These are phyloP conservation scores for Stegastes partitus DNA, from an alignment of 2,113 vertebrate species.

Conservation along the genomic window DNA sequence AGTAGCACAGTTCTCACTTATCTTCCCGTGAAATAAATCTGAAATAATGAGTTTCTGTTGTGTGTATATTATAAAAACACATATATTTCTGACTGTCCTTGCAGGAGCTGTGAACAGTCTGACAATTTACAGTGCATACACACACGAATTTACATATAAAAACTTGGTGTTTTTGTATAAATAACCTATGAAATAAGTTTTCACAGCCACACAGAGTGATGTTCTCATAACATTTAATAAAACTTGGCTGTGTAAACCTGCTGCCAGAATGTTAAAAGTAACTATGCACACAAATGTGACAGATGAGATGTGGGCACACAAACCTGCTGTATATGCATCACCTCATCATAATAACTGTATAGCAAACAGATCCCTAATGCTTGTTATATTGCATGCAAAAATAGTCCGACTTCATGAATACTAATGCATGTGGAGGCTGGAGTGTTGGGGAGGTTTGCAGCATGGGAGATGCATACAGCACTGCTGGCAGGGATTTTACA, in stretches of 20 bases:
- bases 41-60: neutral
- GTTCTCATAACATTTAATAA: neutral
- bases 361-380: conserved; percentile 1
- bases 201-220: neutral
- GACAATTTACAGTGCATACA: neutral
- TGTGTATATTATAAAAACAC: neutral
- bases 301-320: neutral
- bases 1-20: neutral
- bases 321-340: neutral
- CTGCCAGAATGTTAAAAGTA: neutral
- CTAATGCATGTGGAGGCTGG: conserved; percentile 2
- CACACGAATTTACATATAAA: neutral
- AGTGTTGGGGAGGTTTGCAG: neutral
- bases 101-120: neutral
- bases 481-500: neutral
- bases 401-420: conserved; percentile 20
- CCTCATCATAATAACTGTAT: neutral
- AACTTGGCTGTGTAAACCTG: neutral
- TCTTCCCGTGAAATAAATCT: neutral
- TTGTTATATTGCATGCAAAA: conserved; percentile 10
- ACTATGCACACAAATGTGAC: neutral
- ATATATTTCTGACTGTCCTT: neutral
- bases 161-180: neutral
- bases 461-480: neutral
- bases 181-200: neutral